Evolutionary conservation across 2,113 vertebrate species (phyloP), one percentile per base, ranked within the genome.

Genomic region (Uropsilus gracilis): DNA sequence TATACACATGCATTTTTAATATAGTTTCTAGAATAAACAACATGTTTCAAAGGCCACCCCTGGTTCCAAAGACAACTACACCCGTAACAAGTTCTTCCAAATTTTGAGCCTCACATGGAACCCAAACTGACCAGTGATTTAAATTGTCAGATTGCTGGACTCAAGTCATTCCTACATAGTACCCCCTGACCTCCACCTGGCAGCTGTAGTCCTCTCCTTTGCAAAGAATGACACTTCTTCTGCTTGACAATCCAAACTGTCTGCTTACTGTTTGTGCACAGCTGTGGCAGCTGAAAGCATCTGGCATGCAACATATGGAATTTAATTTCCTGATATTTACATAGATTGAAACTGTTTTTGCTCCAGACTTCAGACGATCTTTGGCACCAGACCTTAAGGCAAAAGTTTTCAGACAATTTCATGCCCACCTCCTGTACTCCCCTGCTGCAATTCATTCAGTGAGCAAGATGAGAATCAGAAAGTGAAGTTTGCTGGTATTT

Each of bases 271-370:
- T 98, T 97, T 91, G 93, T 68, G 72, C 96, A 96, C 97, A 98
- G 97, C 98, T 98, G 98, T 94, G 97, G 97, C 98, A 97, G 98
- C 97, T 98, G 97, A 96, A 97, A 98, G 96, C 98, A 98, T 98
- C 98, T 98, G 98, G 97, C 96, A 94, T 32, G 78, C 94, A 97
- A 97, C 98, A 98, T 97, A 98, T 94, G 98, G 98, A 98, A 98
- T 98, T 98, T 98, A 98, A 98, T 98, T 98, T 98, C 97, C 97
- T 97, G 87, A 98, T 98, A 98, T 98, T 98, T 98, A 98, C 98
- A 98, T 98, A 98, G 98, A 98, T 98, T 98, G 98, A 98, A 98
- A 98, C 97, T 98, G 97, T 96, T 98, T 97, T 0, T 95, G 93
- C 95, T 98, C 90, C 97, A 97, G 97, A 97, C 97, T 98, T 98